Base-by-base conservation (phyloP, 2,113 vertebrate species). In the Glareola pratincola region DNA sequence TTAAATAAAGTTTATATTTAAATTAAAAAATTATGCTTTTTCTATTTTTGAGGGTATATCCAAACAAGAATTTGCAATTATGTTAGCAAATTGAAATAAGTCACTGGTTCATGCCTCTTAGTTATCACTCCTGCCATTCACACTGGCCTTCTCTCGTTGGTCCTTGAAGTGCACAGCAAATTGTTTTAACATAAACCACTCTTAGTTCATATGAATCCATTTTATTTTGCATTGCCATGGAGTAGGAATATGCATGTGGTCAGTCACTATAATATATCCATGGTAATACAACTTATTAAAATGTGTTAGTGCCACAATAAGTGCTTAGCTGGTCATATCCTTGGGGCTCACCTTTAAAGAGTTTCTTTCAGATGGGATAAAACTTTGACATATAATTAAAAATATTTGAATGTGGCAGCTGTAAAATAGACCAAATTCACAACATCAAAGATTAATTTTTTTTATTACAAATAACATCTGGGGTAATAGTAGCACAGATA, bases 291-390 rank as follows among this genome's bases (percentile, higher is more conserved):
- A 34, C 27, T 83, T 79, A 60, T 1, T 91, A 57, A 87, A 89
- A 62, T 51, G 23, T 37, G 12, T 76, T 74, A 84, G 67, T 77
- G 19, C 9, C 34, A 15, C 37, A 48, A 6, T 48, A 85, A 64
- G 15, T 76, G 34, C 57, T 91, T 84, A 64, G 50, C 50, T 89
- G 37, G 30, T 91, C 16, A 22, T 84, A 59, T 80, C 36, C 19
- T 88, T 5, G 12, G 51, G 62, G 48, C 21, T 86, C 8, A 68
- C 50, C 63, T 68, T 97, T 90, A 95, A 96, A 96, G 63, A 39
- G 34, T 92, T 91, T 94, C 50, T 74, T 94, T 95, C 60, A 81
- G 92, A 85, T 79, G 69, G 1, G 7, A 50, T 94, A 88, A 90
- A 94, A 79, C 64, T 94, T 63, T 92, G 78, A 90, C 85, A 84